Conservation (phyloP, 2,113 vertebrate genomes). For the Aix galericulata region DNA sequence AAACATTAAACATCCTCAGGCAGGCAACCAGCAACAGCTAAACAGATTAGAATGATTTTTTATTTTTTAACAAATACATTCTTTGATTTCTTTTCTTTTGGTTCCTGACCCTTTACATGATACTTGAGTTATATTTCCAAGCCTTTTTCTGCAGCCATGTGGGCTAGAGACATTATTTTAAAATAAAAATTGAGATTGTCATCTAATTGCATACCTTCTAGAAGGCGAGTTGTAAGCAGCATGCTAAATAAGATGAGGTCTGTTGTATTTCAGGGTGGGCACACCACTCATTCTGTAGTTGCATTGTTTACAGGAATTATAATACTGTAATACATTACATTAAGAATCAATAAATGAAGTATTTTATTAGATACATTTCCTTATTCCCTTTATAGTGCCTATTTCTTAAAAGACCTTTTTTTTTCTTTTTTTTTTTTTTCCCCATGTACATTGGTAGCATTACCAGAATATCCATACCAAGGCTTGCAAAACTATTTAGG, state of each 20-base stretch:
- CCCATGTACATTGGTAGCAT: not conserved
- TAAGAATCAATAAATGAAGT: not conserved
- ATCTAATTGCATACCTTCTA: not conserved
- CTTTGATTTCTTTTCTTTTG: not conserved
- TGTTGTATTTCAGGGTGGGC: not conserved
- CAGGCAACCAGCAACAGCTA: not conserved
- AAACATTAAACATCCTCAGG: not conserved
- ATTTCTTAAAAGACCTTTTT: not conserved
- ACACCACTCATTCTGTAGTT: not conserved
- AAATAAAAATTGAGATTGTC: not conserved
- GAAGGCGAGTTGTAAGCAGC: not conserved
- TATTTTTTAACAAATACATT: not conserved
- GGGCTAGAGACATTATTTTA: not conserved
- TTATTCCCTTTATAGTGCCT: not conserved
- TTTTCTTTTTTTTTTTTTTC: not conserved
- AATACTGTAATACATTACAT: not conserved
- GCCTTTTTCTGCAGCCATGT: not conserved
- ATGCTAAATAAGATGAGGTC: not conserved
- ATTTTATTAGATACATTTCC: rapidly evolving
- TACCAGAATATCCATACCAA: not conserved
- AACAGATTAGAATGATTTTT: not conserved
- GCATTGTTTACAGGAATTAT: not conserved
- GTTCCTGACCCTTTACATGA: not conserved
- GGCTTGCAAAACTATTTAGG: not conserved
- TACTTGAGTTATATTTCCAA: not conserved